Percentiles rank a stretch among this genome's conserved stretches.
phyloP scores from a whole-genome alignment of 2,113 vertebrate species.

The Ginglymostoma cirratum region DNA sequence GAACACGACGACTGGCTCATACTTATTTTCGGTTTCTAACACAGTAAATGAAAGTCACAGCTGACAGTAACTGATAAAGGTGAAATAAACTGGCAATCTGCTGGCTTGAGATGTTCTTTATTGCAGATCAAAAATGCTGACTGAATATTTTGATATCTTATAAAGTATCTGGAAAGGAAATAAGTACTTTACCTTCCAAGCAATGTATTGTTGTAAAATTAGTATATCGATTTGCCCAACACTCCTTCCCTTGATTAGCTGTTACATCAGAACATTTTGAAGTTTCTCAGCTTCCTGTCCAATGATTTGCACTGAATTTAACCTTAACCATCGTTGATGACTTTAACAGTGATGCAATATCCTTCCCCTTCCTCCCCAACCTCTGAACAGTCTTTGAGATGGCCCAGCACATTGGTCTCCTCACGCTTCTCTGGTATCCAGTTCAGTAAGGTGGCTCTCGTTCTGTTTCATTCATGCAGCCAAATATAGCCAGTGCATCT shows the following conservation, averaged over 20 bases:
- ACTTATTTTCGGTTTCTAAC: no score
- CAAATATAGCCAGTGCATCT: background rate
- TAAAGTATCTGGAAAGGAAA: background rate
- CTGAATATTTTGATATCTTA: background rate
- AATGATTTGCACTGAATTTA: background rate
- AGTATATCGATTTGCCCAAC: background rate
- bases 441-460: background rate
- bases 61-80: no score
- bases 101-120: no score
- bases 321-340: background rate
- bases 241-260: background rate
- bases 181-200: background rate
- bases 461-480: background rate
- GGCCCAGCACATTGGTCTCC: background rate
- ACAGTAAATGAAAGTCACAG: no score
- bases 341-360: background rate
- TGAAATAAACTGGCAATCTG: no score
- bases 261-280: background rate
- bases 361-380: background rate
- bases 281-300: background rate
- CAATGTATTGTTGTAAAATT: background rate
- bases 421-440: background rate
- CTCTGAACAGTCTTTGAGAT: background rate
- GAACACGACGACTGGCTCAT: no score
- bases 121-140: no score